Evolutionary conservation across 2,888 invertebrate species (phyloP).

Genomic region (Hemaris fuciformis): DNA sequence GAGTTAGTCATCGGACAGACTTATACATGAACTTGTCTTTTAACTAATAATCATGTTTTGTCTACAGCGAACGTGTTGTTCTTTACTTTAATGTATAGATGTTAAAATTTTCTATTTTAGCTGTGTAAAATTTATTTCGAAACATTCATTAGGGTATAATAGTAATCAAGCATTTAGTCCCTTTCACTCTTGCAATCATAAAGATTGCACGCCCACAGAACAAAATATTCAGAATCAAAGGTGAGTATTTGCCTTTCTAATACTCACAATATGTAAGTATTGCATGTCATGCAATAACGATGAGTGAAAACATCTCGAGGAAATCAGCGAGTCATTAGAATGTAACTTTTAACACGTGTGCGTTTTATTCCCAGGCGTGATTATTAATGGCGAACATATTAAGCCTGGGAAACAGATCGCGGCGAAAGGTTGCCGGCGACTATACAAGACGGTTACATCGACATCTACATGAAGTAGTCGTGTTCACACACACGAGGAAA

Average conservation of each 20-base stretch:
- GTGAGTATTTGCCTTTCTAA: not conserved
- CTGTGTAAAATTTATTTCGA: not conserved
- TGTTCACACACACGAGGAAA: not conserved
- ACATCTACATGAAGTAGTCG: not conserved
- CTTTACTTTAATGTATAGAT: too few species aligned
- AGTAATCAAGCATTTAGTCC: not conserved
- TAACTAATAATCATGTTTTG: not conserved
- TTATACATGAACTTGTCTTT: not conserved
- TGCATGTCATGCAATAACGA: constrained; percentile 4
- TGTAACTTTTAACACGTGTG: constrained; percentile 5
- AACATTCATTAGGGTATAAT: not conserved
- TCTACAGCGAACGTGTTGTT: not conserved
- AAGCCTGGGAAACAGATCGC: constrained; percentile 6
- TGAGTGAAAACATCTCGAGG: not conserved
- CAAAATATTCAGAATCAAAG: not conserved
- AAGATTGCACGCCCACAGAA: not conserved
- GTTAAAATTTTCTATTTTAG: not conserved
- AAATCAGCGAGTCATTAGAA: constrained; percentile 8
- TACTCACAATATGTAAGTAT: not conserved
- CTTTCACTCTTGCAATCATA: not conserved
- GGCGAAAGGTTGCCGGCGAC: constrained; percentile 3
- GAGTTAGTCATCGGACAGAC: not conserved
- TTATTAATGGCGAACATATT: constrained; percentile 7
- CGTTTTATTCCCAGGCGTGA: not conserved
- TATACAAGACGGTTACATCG: not conserved